Base-by-base conservation (phyloP, 2,888 invertebrate species). In the Psylliodes chrysocephalus region DNA sequence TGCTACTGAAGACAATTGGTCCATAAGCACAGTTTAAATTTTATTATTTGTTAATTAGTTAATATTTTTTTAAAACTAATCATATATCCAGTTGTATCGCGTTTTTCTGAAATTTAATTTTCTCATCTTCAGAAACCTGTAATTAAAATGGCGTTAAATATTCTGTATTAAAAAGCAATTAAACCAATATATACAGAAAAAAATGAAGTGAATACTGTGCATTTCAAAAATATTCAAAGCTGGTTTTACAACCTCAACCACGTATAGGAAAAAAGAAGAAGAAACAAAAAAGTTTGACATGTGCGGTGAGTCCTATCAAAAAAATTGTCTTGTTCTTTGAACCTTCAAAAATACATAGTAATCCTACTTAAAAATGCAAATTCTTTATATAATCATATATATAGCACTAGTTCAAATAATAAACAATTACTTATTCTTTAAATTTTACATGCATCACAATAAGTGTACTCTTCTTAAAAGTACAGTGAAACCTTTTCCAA, bases 331-430 rank as follows among this genome's bases (percentile, higher is more conserved):
- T 68, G 60, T 61, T 69, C 62, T 67, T 63, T 66, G 67, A 65
- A 71, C 75, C 76, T 72, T 76, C 75, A 74, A 67, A 74, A 67
- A 68, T 74, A 77, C 75, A 77, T 71, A 73, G 71, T 75, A 75
- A 77, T 76, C 73, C 79, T 79, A 80, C 79, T 77, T 79, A 79
- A 81, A 81, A 81, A 81, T 81, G 81, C 81, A 81, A 78, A 73
- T 71, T 71, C 64, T 69, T 73, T 71, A 67, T 60, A 60, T 65
- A 67, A 65, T 60, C 54, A 53, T 63, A 63, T 60, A 59, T 59
- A 62, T 57, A 33, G 63, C 54, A 66, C 71, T 71, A 71, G 64
- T 66, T 67, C 70, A 69, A 71, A 73, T 75, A 73, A 72, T 75
- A 73, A 72, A 74, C 72, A 73, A 71, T 73, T 76, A 75, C 73